Percentiles rank a stretch among this genome's conserved stretches.
These are phyloP conservation scores for Platyura marginata DNA, from an alignment of 1,140 invertebrate species.

Conservation along the genomic window DNA sequence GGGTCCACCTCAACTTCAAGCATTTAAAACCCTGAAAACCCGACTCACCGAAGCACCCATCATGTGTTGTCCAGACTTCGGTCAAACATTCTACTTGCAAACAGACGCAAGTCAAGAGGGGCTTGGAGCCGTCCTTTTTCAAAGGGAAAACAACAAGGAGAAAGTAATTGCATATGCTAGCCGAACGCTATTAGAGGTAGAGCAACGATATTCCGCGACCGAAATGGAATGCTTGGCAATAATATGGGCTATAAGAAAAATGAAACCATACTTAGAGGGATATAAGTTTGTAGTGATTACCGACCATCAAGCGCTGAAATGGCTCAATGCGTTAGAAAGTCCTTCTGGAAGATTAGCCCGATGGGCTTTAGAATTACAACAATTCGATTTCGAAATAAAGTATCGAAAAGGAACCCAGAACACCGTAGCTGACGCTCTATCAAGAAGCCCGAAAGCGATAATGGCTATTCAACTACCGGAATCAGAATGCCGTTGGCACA, in stretches of 20 bases:
- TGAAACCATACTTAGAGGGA: constrained; percentile 28
- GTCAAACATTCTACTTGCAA: constrained; percentile 9
- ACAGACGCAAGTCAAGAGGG: constrained; percentile 12
- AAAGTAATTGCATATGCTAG: constrained; percentile 20
- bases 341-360: constrained; percentile 21
- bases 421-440: constrained; percentile 15
- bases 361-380: constrained; percentile 26
- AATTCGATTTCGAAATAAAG: constrained; percentile 25
- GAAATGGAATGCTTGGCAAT: constrained; percentile 24
- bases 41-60: constrained; percentile 14
- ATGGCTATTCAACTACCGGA: no score
- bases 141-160: constrained; percentile 10
- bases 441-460: no score
- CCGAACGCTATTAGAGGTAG: constrained; percentile 19
- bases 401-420: constrained; percentile 22
- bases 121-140: constrained; percentile 15
- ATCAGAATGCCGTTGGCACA: no score
- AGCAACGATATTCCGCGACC: constrained; percentile 22
- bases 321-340: constrained; percentile 27
- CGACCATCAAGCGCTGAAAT: constrained; percentile 29
- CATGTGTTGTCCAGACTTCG: constrained; percentile 18
- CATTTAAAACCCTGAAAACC: constrained; percentile 12
- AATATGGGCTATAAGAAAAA: constrained; percentile 25
- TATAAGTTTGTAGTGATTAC: constrained; percentile 28
- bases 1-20: not conserved